Evolutionary conservation across 2,888 invertebrate genomes (phyloP), one percentile per base, ranked within the genome.

Genomic region (Microplitis deprimator): DNA sequence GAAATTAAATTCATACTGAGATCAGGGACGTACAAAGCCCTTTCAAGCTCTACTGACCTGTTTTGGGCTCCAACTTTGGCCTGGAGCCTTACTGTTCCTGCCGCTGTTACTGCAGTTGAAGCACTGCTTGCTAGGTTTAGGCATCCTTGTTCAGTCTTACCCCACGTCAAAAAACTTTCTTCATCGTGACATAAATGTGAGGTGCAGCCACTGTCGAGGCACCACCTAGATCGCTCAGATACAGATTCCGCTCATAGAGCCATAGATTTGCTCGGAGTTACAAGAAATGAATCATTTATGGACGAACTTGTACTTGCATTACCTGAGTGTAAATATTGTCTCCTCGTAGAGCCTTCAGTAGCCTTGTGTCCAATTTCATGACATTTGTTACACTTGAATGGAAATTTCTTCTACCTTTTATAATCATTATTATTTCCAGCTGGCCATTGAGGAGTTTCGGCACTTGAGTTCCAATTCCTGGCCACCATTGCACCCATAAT

Each of bases 1-100:
- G 82, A 83, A 10, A 82, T 68, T 6, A 82, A 75, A 62, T 83
- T 80, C 1, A 82, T 82, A 7, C 80, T 39, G 17, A 78, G 59
- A 78, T 75, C 75, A n/a, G 71, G 70, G n/a, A 78, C 78, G 29
- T 20, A 72, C 39, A 75, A 62, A n/a, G 75, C 65, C 10, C 73
- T 40, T 17, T 78, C 59, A 10, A 78, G 41, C 6, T 29, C 13
- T 59, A 13, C 59, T 59, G 59, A 59, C 59, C 59, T 59, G 7
- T 10, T 59, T 10, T 59, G 7, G 2, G 60, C 13, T 8, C 75
- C 50, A 20, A 68, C 68, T 1, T n/a, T 41, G 16, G 67, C 67
- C 8, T 40, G 41, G 13, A 78, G 8, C 40, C 62, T 76, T n/a
- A 82, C 67, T 1, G 64, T 65, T 13, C 71, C 75, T 61, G 67